These are phyloP conservation scores for Acanthosepion lycidas DNA, from an alignment of 2,888 invertebrate genomes.

Conservation along the genomic window DNA sequence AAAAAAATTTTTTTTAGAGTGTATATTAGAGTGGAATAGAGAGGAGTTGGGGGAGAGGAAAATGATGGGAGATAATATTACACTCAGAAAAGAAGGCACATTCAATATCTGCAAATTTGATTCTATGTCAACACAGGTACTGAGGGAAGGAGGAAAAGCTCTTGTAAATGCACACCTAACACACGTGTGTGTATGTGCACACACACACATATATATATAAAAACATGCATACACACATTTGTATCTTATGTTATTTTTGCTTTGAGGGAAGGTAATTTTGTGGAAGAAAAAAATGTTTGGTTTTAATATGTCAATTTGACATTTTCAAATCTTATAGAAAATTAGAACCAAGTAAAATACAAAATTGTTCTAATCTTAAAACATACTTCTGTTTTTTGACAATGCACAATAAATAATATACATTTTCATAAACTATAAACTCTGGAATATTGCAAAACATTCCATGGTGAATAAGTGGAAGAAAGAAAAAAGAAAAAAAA, in stretches of 20 bases:
- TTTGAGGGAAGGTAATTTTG: background rate
- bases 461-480: background rate
- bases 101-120: background rate
- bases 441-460: background rate
- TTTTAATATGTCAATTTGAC: background rate
- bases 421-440: background rate
- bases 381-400: background rate
- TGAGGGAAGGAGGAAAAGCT: background rate
- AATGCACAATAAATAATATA: background rate
- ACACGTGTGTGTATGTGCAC: background rate
- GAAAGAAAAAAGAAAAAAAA: background rate
- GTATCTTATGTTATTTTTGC: background rate
- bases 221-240: no score
- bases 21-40: background rate
- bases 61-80: background rate
- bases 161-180: background rate
- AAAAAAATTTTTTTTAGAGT: background rate
- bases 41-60: no score
- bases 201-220: background rate
- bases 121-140: background rate
- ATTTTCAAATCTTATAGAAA: background rate
- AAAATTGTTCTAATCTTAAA: background rate
- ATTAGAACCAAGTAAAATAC: background rate
- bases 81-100: conserved; percentile 21
- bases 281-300: background rate